phyloP scores from a whole-genome alignment of 2,888 invertebrate species.

The Margaritifera margaritifera region DNA sequence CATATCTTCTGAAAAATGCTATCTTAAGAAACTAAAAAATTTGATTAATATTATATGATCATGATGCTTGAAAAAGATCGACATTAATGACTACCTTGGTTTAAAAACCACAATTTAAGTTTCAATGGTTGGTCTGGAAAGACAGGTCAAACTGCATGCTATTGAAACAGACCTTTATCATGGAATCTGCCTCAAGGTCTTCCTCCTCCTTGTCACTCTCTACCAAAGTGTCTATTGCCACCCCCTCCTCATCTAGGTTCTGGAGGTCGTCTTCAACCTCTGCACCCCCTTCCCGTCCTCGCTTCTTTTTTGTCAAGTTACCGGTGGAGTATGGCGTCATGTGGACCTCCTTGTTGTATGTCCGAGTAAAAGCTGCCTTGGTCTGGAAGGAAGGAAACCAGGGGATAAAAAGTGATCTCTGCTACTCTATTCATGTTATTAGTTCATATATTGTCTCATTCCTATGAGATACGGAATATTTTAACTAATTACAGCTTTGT shows the following conservation, averaged over 20 bases:
- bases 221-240: conserved; percentile 21
- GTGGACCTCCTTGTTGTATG: conserved; percentile 89
- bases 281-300: conserved; percentile 72
- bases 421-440: background rate
- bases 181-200: conserved; percentile 81
- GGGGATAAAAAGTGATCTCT: background rate
- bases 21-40: too few relatives aligned
- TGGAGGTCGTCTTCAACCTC: conserved; percentile 59
- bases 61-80: too few relatives aligned
- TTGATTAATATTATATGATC: too few relatives aligned
- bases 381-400: conserved; percentile 76
- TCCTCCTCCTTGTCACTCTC: conserved; percentile 68
- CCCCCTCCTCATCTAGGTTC: conserved; percentile 44
- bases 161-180: conserved; percentile 81
- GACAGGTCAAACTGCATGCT: too few relatives aligned
- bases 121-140: too few relatives aligned
- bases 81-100: too few relatives aligned
- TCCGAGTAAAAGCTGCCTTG: conserved; percentile 93
- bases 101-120: too few relatives aligned
- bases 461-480: too few relatives aligned
- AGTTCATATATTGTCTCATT: too few relatives aligned
- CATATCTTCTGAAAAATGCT: too few relatives aligned
- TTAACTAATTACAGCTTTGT: too few relatives aligned
- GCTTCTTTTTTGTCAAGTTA: conserved; percentile 78
- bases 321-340: conserved; percentile 85